Conservation (phyloP, 2,113 vertebrate genomes). For the Grantiella picta region DNA sequence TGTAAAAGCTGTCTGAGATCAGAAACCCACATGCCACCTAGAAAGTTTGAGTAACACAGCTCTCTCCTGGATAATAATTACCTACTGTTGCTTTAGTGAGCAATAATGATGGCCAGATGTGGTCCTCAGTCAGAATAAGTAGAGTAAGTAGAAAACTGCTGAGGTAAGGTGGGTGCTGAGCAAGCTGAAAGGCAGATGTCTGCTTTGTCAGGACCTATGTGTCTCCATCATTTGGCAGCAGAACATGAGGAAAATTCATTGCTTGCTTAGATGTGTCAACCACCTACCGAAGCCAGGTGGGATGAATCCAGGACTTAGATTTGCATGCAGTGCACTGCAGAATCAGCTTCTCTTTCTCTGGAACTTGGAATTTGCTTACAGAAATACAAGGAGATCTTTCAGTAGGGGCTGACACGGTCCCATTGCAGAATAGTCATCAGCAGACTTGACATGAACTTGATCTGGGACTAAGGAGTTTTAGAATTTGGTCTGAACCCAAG, state of each 20-base stretch:
- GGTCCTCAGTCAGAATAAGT: slow-evolving; percentile 36
- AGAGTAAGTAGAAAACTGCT: slow-evolving; percentile 23
- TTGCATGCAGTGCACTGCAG: background rate
- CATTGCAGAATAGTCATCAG: background rate
- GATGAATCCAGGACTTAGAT: slow-evolving; percentile 1
- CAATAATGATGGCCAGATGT: slow-evolving; percentile 13
- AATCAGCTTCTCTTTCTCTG: background rate
- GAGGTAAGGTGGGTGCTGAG: slow-evolving; percentile 43
- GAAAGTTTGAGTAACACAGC: background rate
- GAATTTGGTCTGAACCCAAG: background rate
- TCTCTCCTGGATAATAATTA: background rate
- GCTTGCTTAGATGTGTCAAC: background rate
- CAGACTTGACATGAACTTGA: background rate
- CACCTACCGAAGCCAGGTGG: background rate
- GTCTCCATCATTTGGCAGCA: background rate
- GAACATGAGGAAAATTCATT: background rate
- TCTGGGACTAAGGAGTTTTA: background rate
- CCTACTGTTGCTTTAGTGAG: slow-evolving; percentile 35
- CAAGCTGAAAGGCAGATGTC: slow-evolving; percentile 31
- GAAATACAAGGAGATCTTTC: background rate
- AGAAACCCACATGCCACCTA: slow-evolving; percentile 30
- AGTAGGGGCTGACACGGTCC: background rate
- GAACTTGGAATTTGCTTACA: background rate
- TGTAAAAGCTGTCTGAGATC: slow-evolving; percentile 24
- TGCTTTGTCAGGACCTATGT: slow-evolving; percentile 47